Percentiles rank a stretch among this genome's conserved stretches.
These are phyloP conservation scores for Takifugu flavidus DNA, from an alignment of 2,113 vertebrate genomes.

Conservation along the genomic window DNA sequence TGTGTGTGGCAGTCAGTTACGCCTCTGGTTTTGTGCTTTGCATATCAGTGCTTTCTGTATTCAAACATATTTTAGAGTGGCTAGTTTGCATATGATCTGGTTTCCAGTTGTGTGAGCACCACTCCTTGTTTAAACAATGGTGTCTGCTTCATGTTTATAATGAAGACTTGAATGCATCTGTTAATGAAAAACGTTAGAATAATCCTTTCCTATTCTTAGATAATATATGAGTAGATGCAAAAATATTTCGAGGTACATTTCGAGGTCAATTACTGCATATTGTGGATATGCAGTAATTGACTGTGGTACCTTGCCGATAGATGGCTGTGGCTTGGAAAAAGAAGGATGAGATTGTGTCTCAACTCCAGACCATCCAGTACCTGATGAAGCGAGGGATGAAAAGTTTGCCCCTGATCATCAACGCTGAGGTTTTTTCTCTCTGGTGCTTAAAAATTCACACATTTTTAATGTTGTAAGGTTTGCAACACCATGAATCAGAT, in stretches of 20 bases:
- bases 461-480: neutral
- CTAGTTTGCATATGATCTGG: neutral
- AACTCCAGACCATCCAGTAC: conserved; percentile 84
- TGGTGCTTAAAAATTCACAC: neutral
- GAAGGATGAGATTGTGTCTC: conserved; percentile 90
- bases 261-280: too few relatives aligned
- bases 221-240: too few relatives aligned
- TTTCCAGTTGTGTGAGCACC: neutral
- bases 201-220: too few relatives aligned
- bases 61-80: conserved; percentile 53
- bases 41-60: neutral
- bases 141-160: too few relatives aligned
- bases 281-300: neutral
- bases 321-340: conserved; percentile 70
- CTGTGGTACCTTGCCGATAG: too few relatives aligned
- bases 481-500: too few relatives aligned
- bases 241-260: too few relatives aligned
- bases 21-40: accelerated
- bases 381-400: conserved; percentile 91
- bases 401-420: conserved; percentile 71
- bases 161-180: too few relatives aligned
- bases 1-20: conserved; percentile 41
- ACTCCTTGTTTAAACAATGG: neutral
- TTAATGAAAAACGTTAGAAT: too few relatives aligned
- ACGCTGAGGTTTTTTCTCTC: conserved; percentile 60